Evolutionary conservation across 2,113 vertebrate species (phyloP), one percentile per base, ranked within the genome.

Genomic region (Actinemys pallida): DNA sequence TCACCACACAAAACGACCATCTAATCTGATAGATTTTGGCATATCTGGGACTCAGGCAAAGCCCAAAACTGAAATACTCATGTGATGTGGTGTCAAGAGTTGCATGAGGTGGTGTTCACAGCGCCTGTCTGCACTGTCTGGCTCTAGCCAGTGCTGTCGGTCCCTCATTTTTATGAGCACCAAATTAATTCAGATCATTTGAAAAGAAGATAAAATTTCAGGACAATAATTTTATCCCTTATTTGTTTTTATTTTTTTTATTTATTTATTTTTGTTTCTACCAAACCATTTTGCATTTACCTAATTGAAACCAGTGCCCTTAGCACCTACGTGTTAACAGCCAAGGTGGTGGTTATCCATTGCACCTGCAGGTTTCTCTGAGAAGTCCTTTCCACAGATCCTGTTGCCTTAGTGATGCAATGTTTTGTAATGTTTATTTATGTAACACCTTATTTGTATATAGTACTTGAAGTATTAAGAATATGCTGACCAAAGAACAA

Each of bases 201-300:
- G 72, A 45, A 2, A 92, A 57, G 47, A 87, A 62, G 81, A 65
- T 47, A 25, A 47, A 78, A 78, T 59, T 81, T 75, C 35, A 52
- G 35, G 52, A 53, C n/a, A 86, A n/a, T 69, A n/a, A 35, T 69
- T n/a, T 35, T 69, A 62, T 0, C 3, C 83, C 35, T 45, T 56
- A 22, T 54, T 54, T 54, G 16, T 52, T 3, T 49, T 49, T 49
- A 10, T 10, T 49, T 52, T 14, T 17, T 17, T 54, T 8, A 93
- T 95, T 81, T 90, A 78, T 49, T 49, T 3, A 13, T 50, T 65
- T 54, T 5, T 39, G 39, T 1, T 90, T 84, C 62, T 35, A 3
- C n/a, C 47, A 84, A 29, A 27, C 0, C 0, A 4, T 1, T 9
- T 47, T n/a, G 39, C 91, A 89, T 86, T 0, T 0, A 29, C 35